phyloP scores from a whole-genome alignment of 1,140 invertebrate species.

The Cyphomyrmex costatus region DNA sequence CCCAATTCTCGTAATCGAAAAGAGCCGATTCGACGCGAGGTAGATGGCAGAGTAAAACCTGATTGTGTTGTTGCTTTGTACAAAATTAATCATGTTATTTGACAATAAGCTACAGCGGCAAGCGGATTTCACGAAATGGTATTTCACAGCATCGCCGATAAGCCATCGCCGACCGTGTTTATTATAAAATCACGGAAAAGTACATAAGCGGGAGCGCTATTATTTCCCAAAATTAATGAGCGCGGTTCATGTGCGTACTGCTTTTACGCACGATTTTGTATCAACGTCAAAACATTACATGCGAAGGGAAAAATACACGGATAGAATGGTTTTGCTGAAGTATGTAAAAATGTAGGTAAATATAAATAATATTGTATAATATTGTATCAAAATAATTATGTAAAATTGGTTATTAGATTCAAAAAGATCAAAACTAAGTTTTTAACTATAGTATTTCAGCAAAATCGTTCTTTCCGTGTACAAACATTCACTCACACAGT shows the following conservation, averaged over 20 bases:
- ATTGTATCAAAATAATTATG: no score
- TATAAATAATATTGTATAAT: no score
- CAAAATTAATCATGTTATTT: slow-evolving; percentile 52
- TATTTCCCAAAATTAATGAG: slow-evolving; percentile 39
- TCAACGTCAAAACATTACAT: not conserved
- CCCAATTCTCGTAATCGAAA: slow-evolving; percentile 23
- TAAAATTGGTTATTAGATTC: no score
- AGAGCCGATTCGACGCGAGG: not conserved
- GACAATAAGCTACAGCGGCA: slow-evolving; percentile 21
- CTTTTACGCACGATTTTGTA: slow-evolving; percentile 3
- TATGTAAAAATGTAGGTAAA: no score
- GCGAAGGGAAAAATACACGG: not conserved
- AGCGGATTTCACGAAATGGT: not conserved
- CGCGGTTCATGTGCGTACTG: slow-evolving; percentile 11
- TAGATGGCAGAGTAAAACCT: slow-evolving; percentile 15
- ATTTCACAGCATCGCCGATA: not conserved
- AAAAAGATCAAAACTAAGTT: no score
- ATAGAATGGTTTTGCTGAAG: no score
- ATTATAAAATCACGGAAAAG: slow-evolving; percentile 34
- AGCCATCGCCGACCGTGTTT: not conserved
- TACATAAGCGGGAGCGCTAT: not conserved
- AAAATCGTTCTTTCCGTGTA: not conserved
- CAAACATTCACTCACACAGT: not conserved
- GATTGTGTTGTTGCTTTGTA: slow-evolving; percentile 36
- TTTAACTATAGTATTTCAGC: no score